Percentiles rank a stretch among this genome's conserved stretches.
Conservation (phyloP, 2,888 invertebrate genomes). For the Dioctria rufipes region DNA sequence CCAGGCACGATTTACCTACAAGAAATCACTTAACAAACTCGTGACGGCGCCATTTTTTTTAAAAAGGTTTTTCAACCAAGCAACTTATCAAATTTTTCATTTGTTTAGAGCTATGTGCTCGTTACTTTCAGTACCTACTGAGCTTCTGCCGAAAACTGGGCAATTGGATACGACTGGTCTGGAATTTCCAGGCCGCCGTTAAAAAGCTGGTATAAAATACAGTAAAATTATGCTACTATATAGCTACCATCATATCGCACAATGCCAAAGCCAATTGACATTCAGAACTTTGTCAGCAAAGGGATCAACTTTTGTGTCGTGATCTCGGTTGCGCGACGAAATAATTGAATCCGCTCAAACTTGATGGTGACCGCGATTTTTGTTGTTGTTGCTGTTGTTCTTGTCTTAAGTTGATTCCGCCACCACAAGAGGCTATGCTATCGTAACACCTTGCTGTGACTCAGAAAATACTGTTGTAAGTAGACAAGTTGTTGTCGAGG, state of each 20-base stretch:
- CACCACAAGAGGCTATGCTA: not conserved
- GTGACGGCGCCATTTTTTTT: conserved; percentile 47
- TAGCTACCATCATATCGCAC: not conserved
- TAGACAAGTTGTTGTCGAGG: conserved; percentile 31
- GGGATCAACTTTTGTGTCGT: conserved; percentile 36
- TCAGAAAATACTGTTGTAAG: not conserved
- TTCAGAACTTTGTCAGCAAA: conserved; percentile 1
- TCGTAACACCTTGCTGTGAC: conserved; percentile 5
- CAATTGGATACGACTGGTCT: conserved; percentile 12
- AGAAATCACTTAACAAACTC: conserved; percentile 50
- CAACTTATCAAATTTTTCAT: conserved; percentile 34
- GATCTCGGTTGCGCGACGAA: conserved; percentile 35
- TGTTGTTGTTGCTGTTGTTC: too few species aligned
- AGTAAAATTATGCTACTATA: too few species aligned
- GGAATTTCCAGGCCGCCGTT: not conserved
- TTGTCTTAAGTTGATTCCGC: not conserved
- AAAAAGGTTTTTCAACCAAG: conserved; percentile 8
- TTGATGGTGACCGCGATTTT: conserved; percentile 39
- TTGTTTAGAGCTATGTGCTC: conserved; percentile 39
- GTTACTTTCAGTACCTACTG: not conserved
- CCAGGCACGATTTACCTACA: conserved; percentile 49
- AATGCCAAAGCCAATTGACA: conserved; percentile 21
- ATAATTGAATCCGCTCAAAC: conserved; percentile 34
- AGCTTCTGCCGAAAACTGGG: not conserved
- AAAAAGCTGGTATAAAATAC: not conserved